Base-by-base conservation (phyloP, 2,888 invertebrate genomes). In the Chymomyza fuscimana region DNA sequence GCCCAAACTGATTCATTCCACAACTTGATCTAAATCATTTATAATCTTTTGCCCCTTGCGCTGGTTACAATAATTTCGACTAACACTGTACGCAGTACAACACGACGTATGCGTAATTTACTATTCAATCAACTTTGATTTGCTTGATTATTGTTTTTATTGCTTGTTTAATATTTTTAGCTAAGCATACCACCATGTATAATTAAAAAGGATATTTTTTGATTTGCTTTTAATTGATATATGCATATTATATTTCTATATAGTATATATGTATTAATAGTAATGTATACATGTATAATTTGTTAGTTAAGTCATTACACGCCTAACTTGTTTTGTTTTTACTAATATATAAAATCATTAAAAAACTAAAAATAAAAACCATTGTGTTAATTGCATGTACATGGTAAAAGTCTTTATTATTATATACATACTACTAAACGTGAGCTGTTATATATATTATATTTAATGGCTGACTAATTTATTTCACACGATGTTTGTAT, bases 161-260 rank as follows among this genome's bases (percentile, higher is more conserved):
- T 16, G 16, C 59, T 59, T 46, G 25, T 36, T 59, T 22, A 46
- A 59, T 56, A 66, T 71, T 63, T 59, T 61, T 46, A 60, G 65
- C 65, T 67, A 52, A 25, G 1, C 10, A 40, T 15, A 9, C 7
- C 15, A 46, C 2, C 6, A 12, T 46, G 3, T 46, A 10, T 46
- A 46, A 10, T 12, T 10, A 46, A 46, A 46, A 1, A 46, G 10
- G 5, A 12, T 4, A 36, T 6, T 9, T 50, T 61, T 67, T 82
- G 83, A 86, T 82, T 58, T 46, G 19, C 64, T 67, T 81, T 73
- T 86, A 82, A 83, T 86, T 80, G 83, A 54, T 68, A 71, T 59
- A 63, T 66, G 63, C 61, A 29, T 46, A 46, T 46, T 46, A 46
- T 0, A 46, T 46, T 2, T 4, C 1, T 4, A 46, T 46, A 46